A percentile compares a stretch with the other conserved stretches of the same genome.
Conservation (phyloP, 2,888 invertebrate genomes). For the Microplitis manilae region DNA sequence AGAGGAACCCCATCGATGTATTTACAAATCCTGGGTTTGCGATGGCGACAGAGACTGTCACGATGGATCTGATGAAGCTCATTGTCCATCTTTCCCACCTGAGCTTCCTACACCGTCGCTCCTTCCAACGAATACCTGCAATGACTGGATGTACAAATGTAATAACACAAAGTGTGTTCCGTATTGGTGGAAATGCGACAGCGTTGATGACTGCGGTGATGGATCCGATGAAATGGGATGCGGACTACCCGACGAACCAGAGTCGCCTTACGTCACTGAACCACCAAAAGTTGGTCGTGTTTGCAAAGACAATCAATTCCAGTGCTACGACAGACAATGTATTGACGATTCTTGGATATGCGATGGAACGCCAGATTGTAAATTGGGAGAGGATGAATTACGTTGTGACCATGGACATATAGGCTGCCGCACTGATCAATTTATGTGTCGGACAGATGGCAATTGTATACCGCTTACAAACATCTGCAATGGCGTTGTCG, state of each 20-base stretch:
- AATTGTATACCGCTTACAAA: constrained; percentile 74
- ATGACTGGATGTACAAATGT: constrained; percentile 87
- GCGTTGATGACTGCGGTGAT: constrained; percentile 83
- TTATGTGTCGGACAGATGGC: constrained; percentile 77
- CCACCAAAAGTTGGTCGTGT: constrained; percentile 57
- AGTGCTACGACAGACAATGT: constrained; percentile 75
- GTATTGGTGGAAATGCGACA: constrained; percentile 87
- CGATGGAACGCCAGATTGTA: constrained; percentile 77
- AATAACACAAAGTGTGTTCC: constrained; percentile 81
- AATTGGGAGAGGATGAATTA: constrained; percentile 77
- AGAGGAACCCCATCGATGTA: constrained; percentile 74
- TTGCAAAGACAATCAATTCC: constrained; percentile 76
- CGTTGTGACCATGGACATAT: constrained; percentile 69
- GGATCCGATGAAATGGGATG: constrained; percentile 82
- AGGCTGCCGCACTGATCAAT: constrained; percentile 72
- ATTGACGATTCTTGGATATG: constrained; percentile 78
- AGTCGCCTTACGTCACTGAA: constrained; percentile 52
- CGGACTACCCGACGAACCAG: constrained; percentile 55
- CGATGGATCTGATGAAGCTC: constrained; percentile 81
- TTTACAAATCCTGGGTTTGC: constrained; percentile 84
- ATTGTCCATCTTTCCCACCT: constrained; percentile 77
- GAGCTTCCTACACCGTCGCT: constrained; percentile 56
- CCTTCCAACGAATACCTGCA: constrained; percentile 73
- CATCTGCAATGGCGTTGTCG: constrained; percentile 73
- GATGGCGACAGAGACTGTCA: constrained; percentile 87